These are phyloP conservation scores for Myotis myotis DNA, from an alignment of 2,797 vertebrate species.

Conservation along the genomic window DNA sequence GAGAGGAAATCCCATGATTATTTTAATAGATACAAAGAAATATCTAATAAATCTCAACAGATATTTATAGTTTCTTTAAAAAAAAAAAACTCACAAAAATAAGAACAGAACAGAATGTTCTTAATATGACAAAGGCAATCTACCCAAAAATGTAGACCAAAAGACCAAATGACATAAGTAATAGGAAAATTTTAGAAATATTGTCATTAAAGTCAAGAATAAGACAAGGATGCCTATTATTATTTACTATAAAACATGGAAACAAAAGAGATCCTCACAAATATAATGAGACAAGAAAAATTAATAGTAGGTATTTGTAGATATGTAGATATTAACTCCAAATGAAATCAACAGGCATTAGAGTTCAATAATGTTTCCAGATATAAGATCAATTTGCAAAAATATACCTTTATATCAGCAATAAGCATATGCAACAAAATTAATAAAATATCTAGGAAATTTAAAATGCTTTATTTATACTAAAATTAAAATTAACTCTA, in stretches of 20 bases:
- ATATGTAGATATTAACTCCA: not conserved
- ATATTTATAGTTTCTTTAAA: not conserved
- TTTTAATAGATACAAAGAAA: constrained; percentile 15
- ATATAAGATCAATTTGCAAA: not conserved
- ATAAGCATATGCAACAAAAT: not conserved
- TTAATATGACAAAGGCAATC: not conserved
- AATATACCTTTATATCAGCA: not conserved
- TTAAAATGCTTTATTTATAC: not conserved
- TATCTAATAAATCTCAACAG: not conserved
- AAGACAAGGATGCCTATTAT: not conserved
- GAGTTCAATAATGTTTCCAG: not conserved
- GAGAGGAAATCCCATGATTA: not conserved
- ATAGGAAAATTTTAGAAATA: not conserved
- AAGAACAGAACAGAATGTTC: not conserved
- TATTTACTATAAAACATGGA: not conserved
- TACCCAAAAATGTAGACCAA: not conserved
- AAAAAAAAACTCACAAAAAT: not conserved
- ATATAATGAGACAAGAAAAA: not conserved
- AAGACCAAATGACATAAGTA: not conserved
- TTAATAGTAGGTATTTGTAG: not conserved
- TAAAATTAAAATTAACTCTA: not conserved
- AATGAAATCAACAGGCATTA: not conserved
- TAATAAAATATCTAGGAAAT: not conserved
- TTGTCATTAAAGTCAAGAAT: not conserved
- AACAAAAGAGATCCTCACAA: not conserved